phyloP scores from a whole-genome alignment of 2,797 vertebrate genomes.

The Salmo trutta region DNA sequence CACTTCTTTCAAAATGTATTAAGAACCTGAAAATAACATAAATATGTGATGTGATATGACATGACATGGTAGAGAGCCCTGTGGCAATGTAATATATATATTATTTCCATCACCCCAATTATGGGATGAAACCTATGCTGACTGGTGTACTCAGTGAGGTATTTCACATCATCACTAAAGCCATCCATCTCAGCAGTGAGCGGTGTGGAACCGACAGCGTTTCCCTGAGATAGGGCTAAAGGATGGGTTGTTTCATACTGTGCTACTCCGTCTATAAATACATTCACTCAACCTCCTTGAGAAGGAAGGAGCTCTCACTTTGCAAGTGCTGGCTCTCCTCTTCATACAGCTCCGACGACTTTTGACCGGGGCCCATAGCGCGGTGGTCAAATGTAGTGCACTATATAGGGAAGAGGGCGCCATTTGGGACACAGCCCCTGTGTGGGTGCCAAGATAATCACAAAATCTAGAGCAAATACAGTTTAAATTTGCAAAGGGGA shows the following conservation, averaged over 20 bases:
- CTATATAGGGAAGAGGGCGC: neutral
- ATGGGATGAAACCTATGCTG: neutral
- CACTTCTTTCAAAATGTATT: neutral
- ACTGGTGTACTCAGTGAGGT: neutral
- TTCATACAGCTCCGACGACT: neutral
- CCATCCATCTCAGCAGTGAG: neutral
- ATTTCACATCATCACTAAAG: neutral
- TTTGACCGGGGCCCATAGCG: neutral
- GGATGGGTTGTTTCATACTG: neutral
- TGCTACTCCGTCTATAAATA: slow-evolving; percentile 2
- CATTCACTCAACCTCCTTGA: neutral
- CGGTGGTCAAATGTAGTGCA: neutral
- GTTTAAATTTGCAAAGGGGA: neutral
- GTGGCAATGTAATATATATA: neutral
- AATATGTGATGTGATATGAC: neutral
- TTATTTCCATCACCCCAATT: neutral
- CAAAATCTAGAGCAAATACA: neutral
- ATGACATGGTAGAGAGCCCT: neutral
- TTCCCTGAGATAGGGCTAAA: neutral
- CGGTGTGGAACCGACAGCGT: neutral
- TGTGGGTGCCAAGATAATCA: neutral
- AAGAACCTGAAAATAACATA: neutral
- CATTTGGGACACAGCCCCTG: neutral
- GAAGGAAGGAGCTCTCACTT: neutral
- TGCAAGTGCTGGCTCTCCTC: neutral